Evolutionary conservation across 2,113 vertebrate genomes (phyloP), one percentile per base, ranked within the genome.

Genomic region (Scatophagus argus): DNA sequence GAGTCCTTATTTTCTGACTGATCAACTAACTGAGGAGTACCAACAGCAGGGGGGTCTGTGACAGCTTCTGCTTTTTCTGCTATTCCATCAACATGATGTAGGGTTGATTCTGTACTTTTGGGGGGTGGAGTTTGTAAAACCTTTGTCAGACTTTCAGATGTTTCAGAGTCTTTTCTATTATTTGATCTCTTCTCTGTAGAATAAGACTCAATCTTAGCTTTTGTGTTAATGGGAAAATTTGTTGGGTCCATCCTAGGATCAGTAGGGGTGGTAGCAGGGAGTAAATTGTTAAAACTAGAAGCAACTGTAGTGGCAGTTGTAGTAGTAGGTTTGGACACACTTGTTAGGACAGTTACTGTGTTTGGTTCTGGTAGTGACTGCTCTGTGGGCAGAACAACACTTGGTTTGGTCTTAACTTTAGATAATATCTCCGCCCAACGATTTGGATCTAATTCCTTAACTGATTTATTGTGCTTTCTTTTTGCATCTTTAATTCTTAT

Each of bases 381-480:
- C 16, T 75, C 76, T 47, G 89, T 87, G 11, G 89, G 82, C 10
- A 74, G 32, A n/a, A 62, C 27, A 70, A 68, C 83, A 29, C 67
- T 74, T 39, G 82, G 67, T 66, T 94, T 94, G 23, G 86, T 79
- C 21, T 94, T 93, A 36, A 87, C 88, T 81, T 94, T 94, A 21
- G 93, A 91, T 34, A 94, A 61, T 49, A 94, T 91, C 75, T 93
- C 87, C 64, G 92, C 92, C 94, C 94, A 94, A 32, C 81, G 90
- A 66, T 87, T 90, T n/a, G 93, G 94, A 87, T 94, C 91, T 66
- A 95, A 56, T 62, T 93, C 91, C 68, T 95, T 94, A 9, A 93
- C 84, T 27, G 92, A 92, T 83, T 89, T 91, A 79, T 93, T 93
- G 7, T 85, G 82, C 81, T 94, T 95, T 76, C 90, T 89, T 32